Conservation (phyloP, 2,113 vertebrate genomes). For the Etheostoma spectabile region DNA sequence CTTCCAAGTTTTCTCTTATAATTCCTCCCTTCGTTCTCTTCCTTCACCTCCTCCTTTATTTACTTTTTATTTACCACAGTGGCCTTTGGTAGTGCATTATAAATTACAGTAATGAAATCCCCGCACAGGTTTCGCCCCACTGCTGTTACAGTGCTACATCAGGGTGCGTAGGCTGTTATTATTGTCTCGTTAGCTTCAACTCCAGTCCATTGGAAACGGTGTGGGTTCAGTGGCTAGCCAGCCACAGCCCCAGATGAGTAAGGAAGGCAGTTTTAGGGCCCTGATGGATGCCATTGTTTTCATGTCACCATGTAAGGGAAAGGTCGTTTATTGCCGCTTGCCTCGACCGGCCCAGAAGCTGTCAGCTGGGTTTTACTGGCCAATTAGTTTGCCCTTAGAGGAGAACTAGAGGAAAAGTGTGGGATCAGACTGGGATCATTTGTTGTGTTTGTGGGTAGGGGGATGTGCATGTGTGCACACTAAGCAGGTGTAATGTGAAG, state of each 20-base stretch:
- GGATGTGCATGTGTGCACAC: background rate
- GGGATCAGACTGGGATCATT: conserved; percentile 40
- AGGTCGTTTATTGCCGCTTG: conserved; percentile 62
- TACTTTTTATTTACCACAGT: conserved; percentile 44
- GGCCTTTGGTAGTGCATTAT: conserved; percentile 66
- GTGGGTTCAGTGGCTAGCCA: conserved; percentile 50
- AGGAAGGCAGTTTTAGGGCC: conserved; percentile 60
- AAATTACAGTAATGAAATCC: conserved; percentile 74
- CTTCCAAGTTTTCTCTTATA: conserved; percentile 43
- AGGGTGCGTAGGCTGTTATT: conserved; percentile 60
- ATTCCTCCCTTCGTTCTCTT: background rate
- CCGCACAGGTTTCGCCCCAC: conserved; percentile 25
- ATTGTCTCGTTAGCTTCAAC: conserved; percentile 69
- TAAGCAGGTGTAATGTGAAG: conserved; percentile 25
- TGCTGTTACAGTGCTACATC: conserved; percentile 35
- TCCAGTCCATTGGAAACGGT: conserved; percentile 54
- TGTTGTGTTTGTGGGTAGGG: conserved; percentile 29
- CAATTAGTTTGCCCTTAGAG: conserved; percentile 67
- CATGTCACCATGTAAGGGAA: conserved; percentile 49
- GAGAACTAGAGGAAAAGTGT: conserved; percentile 22
- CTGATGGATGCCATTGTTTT: conserved; percentile 72
- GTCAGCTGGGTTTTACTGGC: conserved; percentile 63
- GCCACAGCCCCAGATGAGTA: conserved; percentile 53
- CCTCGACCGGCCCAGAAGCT: conserved; percentile 53
- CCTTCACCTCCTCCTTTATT: background rate